phyloP scores from a whole-genome alignment of 2,797 vertebrate genomes.

The Hyperoplus immaculatus region DNA sequence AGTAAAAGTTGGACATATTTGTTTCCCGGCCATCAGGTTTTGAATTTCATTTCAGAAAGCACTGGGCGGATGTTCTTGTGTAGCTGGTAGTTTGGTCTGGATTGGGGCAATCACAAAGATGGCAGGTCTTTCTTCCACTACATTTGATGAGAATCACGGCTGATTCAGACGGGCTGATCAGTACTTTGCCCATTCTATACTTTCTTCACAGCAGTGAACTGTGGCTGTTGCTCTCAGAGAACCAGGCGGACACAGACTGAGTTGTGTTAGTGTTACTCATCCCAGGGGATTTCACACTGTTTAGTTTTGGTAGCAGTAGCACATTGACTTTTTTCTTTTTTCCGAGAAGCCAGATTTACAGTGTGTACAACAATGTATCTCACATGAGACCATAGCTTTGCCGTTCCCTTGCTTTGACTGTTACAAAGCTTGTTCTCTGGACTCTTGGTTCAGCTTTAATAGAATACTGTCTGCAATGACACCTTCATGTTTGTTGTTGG shows the following conservation, averaged over 20 bases:
- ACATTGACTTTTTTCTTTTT: neutral
- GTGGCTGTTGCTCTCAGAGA: constrained; percentile 2
- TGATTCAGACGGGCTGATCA: constrained; percentile 23
- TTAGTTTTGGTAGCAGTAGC: neutral
- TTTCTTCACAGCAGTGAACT: constrained; percentile 17
- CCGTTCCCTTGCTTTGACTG: neutral
- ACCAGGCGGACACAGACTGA: constrained; percentile 1
- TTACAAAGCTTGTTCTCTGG: neutral
- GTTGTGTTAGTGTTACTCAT: neutral
- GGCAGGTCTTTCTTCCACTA: constrained; percentile 25
- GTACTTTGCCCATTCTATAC: constrained; percentile 1
- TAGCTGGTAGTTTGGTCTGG: constrained; percentile 25
- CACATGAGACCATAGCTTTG: neutral
- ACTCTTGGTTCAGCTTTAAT: neutral
- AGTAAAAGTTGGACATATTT: neutral
- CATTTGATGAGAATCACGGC: constrained; percentile 34
- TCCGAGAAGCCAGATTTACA: neutral
- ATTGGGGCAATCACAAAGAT: constrained; percentile 44
- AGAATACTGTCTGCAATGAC: neutral
- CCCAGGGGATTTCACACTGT: neutral
- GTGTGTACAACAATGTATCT: neutral
- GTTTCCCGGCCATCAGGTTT: constrained; percentile 1
- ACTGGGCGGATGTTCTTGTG: neutral
- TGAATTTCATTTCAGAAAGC: constrained; percentile 28
- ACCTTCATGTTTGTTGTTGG: neutral